Evolutionary conservation across 2,113 vertebrate genomes (phyloP), one percentile per base, ranked within the genome.

Genomic region (Tricholaema leucomelas): DNA sequence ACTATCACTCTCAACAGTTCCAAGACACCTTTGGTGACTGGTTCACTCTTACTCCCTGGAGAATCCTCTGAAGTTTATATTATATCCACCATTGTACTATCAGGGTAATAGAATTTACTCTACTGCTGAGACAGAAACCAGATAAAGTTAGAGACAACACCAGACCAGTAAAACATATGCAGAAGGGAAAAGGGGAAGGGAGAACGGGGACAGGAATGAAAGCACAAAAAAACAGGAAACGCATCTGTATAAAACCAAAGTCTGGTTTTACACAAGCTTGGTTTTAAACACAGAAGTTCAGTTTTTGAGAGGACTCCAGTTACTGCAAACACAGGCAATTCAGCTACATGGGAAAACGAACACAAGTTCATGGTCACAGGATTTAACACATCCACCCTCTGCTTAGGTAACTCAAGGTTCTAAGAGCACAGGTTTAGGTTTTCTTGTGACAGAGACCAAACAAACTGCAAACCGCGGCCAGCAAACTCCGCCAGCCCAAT

Each of bases 81-180:
- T 92, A 50, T 65, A 81, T 91, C 92, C 95, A 94, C 90, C 93
- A 95, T 82, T 92, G 88, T 61, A 95, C 92, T 92, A 94, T 10
- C 71, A 88, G 85, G 89, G 87, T 27, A 95, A 85, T 75, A 92
- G 89, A 95, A 91, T 93, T 96, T 94, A 96, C 90, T 94, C 91
- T 95, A 92, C 89, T 96, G 92, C 93, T 96, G 95, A 96, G 94
- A 91, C 87, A 94, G 96, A 97, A 85, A 87, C 88, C 59, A 94
- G 90, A 96, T 86, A 96, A 92, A 84, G 76, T 93, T 93, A 94
- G 93, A 92, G 92, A 96, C 88, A 95, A 88, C 89, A 95, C 79
- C 91, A 95, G 81, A 95, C 75, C 91, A 94, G 94, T 71, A 85
- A 93, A 95, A 95, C 92, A 97, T 54, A 90, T 93, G 88, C 92